A percentile compares a stretch with the other conserved stretches of the same genome.
phyloP scores from a whole-genome alignment of 2,888 invertebrate genomes.

The Hyposoter didymator region DNA sequence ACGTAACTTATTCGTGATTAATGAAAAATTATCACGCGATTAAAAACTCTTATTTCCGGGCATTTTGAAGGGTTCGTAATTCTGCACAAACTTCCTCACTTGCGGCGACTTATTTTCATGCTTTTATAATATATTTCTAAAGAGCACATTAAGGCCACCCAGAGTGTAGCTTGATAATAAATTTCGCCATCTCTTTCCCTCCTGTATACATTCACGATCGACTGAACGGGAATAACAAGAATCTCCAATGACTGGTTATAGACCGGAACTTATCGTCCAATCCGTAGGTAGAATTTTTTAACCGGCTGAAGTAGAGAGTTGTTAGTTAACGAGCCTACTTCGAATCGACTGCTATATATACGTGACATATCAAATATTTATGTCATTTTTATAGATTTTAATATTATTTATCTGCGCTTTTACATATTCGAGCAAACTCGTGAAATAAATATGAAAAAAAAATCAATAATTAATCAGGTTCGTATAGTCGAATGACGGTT shows the following conservation, averaged over 20 bases:
- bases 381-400: constrained; percentile 17
- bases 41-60: not conserved
- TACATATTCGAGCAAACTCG: not conserved
- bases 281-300: constrained; percentile 2
- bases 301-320: constrained; percentile 43
- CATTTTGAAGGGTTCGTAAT: not conserved
- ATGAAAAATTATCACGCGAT: not conserved
- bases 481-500: not conserved
- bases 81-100: not conserved
- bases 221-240: constrained; percentile 43
- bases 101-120: not conserved
- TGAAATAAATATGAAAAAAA: not conserved
- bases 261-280: constrained; percentile 36
- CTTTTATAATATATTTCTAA: not conserved
- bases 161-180: constrained; percentile 34
- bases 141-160: constrained; percentile 23
- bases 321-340: constrained; percentile 47
- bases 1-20: not conserved
- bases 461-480: constrained; percentile 5
- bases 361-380: constrained; percentile 32
- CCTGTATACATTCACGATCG: constrained; percentile 25
- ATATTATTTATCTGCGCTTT: not conserved
- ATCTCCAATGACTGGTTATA: constrained; percentile 25
- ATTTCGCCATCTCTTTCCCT: constrained; percentile 25
- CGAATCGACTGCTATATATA: constrained; percentile 11